Conservation (phyloP, 2,113 vertebrate genomes). For the Ammodytes dubius region DNA sequence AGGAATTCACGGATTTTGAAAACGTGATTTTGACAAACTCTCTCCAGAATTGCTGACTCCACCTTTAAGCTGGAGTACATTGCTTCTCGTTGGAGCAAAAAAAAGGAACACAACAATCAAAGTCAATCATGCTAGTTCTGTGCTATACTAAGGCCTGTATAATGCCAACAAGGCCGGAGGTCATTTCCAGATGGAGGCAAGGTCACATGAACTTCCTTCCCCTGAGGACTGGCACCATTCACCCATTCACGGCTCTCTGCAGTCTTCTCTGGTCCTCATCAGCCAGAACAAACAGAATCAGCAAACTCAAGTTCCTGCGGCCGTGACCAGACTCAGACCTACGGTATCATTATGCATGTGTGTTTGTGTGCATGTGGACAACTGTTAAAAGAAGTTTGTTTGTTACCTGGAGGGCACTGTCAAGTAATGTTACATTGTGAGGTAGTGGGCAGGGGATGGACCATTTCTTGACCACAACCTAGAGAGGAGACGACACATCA, state of each 20-base stretch:
- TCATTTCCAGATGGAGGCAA: slow-evolving; percentile 72
- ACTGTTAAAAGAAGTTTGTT: not conserved
- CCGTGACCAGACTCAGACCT: slow-evolving; percentile 38
- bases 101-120: slow-evolving; percentile 31
- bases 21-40: too few species aligned
- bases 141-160: slow-evolving; percentile 45
- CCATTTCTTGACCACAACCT: slow-evolving; percentile 95
- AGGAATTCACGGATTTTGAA: too few species aligned
- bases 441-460: slow-evolving; percentile 93
- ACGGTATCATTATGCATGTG: not conserved
- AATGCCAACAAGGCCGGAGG: slow-evolving; percentile 72
- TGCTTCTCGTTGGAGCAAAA: not conserved
- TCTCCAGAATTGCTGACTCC: too few species aligned
- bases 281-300: slow-evolving; percentile 52
- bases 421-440: slow-evolving; percentile 73
- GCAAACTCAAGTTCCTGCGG: slow-evolving; percentile 31
- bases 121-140: slow-evolving; percentile 43
- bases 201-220: slow-evolving; percentile 75
- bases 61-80: slow-evolving; percentile 16
- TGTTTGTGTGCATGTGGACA: slow-evolving; percentile 1
- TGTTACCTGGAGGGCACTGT: slow-evolving; percentile 76
- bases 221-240: slow-evolving; percentile 61
- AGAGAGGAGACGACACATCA: slow-evolving; percentile 44
- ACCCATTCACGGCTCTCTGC: slow-evolving; percentile 21
- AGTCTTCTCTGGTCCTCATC: slow-evolving; percentile 69